A percentile compares a stretch with the other conserved stretches of the same genome.
Evolutionary conservation across 2,113 vertebrate species (phyloP).

Genomic region (Bujurquina vittata): DNA sequence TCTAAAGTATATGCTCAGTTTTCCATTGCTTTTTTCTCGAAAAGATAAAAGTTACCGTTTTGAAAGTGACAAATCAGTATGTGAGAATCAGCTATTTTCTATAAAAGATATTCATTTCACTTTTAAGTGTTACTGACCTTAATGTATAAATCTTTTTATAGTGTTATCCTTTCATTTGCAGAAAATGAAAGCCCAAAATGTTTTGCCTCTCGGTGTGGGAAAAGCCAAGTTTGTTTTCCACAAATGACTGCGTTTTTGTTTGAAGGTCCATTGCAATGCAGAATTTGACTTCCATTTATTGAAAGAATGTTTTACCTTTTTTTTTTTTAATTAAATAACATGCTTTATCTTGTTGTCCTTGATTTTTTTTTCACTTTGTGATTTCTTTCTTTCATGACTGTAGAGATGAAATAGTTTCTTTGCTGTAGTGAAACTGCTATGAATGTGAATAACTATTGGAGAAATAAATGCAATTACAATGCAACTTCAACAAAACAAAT

Average conservation of each 20-base stretch:
- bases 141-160: conserved; percentile 19
- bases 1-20: conserved; percentile 25
- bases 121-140: conserved; percentile 54
- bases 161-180: conserved; percentile 46
- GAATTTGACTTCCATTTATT: conserved; percentile 41
- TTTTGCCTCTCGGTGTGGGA: not conserved
- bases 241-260: not conserved
- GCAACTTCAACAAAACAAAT: conserved; percentile 66
- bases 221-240: conserved; percentile 34
- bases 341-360: conserved; percentile 61
- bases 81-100: conserved; percentile 7
- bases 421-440: conserved; percentile 80
- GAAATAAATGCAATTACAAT: conserved; percentile 86
- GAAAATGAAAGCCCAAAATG: conserved; percentile 1
- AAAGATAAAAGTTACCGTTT: not conserved
- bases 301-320: conserved; percentile 20
- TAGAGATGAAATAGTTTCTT: conserved; percentile 69
- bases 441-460: conserved; percentile 81
- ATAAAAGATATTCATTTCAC: conserved; percentile 42
- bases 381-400: conserved; percentile 59
- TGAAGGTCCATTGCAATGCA: conserved; percentile 31
- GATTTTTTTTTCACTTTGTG: conserved; percentile 54
- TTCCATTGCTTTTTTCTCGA: not conserved
- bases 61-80: not conserved
- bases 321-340: not conserved